A percentile compares a stretch with the other conserved stretches of the same genome.
Evolutionary conservation across 1,140 invertebrate species (phyloP).

Genomic region (Cherax destructor): DNA sequence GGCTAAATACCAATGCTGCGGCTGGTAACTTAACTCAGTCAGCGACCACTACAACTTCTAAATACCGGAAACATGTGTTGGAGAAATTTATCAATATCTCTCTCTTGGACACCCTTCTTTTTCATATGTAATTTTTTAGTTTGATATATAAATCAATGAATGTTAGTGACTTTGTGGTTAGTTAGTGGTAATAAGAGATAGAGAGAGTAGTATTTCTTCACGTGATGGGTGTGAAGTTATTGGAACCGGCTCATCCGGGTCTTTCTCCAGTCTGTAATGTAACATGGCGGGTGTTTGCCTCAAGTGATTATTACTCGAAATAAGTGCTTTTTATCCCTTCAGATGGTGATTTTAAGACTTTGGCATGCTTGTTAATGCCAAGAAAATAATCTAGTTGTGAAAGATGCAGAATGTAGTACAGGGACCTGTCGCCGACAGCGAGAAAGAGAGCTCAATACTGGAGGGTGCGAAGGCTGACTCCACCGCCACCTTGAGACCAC

Average conservation of each 20-base stretch:
- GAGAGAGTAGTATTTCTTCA: neutral
- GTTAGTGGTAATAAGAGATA: neutral
- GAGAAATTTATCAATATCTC: neutral
- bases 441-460: constrained; percentile 65
- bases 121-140: neutral
- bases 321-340: constrained; percentile 39
- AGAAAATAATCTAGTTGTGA: constrained; percentile 61
- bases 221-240: constrained; percentile 23
- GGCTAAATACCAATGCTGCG: constrained; percentile 50
- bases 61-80: constrained; percentile 48
- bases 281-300: constrained; percentile 61
- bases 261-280: constrained; percentile 43
- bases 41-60: neutral
- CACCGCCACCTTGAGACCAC: constrained; percentile 36
- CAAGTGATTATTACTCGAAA: constrained; percentile 42
- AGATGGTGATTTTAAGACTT: constrained; percentile 57
- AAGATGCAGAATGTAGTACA: constrained; percentile 71
- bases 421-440: constrained; percentile 63
- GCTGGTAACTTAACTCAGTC: neutral
- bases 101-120: neutral
- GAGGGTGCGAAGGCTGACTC: constrained; percentile 42
- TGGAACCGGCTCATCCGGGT: constrained; percentile 49
- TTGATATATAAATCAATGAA: neutral
- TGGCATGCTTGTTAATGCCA: constrained; percentile 56
- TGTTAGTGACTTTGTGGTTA: neutral